Evolutionary conservation across 2,888 invertebrate genomes (phyloP).

Genomic region (Tanaodytes sp.): DNA sequence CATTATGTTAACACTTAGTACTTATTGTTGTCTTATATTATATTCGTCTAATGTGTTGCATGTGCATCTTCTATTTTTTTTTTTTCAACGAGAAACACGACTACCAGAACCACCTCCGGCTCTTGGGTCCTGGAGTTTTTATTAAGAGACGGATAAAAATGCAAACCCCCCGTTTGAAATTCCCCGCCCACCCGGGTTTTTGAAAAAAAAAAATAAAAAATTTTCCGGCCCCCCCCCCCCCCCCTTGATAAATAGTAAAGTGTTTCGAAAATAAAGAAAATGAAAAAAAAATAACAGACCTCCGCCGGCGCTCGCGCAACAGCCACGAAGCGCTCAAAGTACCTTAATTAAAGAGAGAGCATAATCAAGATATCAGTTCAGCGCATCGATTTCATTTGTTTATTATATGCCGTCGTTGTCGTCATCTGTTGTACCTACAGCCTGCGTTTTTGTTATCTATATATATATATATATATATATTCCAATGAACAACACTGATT

Average conservation of each 20-base stretch:
- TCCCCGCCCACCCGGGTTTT: too few relatives aligned
- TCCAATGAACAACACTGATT: too few relatives aligned
- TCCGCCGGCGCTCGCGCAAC: slow-evolving; percentile 12
- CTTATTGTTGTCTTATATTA: too few relatives aligned
- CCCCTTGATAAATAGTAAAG: too few relatives aligned
- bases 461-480: too few relatives aligned
- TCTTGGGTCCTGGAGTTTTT: too few relatives aligned
- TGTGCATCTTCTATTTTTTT: too few relatives aligned
- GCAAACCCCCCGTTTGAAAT: too few relatives aligned
- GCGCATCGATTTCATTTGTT: slow-evolving; percentile 40
- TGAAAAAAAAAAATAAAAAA: background rate
- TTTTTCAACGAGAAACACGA: too few relatives aligned
- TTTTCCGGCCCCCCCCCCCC: slow-evolving; percentile 18
- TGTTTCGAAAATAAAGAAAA: slow-evolving; percentile 32
- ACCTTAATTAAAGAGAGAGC: slow-evolving; percentile 42
- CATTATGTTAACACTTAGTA: too few relatives aligned
- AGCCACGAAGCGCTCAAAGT: slow-evolving; percentile 35
- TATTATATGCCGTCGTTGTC: slow-evolving; percentile 42
- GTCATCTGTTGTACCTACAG: slow-evolving; percentile 32
- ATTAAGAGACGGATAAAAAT: background rate
- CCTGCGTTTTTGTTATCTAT: slow-evolving; percentile 16
- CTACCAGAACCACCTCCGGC: too few relatives aligned
- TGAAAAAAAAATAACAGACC: background rate
- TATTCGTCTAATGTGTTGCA: too few relatives aligned
- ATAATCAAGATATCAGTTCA: slow-evolving; percentile 40